Evolutionary conservation across 2,113 vertebrate species (phyloP).

Genomic region (Microtus ochrogaster): DNA sequence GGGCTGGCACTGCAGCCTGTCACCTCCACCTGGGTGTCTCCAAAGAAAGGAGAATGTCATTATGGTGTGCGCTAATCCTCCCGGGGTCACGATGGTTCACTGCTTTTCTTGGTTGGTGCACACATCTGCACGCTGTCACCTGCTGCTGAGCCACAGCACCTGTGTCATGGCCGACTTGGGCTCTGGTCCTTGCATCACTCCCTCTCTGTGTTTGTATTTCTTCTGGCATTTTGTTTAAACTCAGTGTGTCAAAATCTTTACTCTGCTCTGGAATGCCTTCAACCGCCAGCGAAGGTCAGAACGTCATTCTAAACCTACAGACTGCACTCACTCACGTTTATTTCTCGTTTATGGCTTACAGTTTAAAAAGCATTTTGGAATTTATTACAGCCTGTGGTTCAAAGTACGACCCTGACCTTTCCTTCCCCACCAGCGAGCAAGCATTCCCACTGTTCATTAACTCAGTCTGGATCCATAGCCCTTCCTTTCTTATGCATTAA

Average conservation of each 20-base stretch:
- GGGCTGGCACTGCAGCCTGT: not conserved
- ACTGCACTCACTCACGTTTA: not conserved
- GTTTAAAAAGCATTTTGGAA: conserved; percentile 10
- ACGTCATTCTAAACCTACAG: not conserved
- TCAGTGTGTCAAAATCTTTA: not conserved
- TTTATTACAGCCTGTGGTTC: conserved; percentile 17
- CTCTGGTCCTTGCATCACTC: not conserved
- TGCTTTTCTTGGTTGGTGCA: not conserved
- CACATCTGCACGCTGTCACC: not conserved
- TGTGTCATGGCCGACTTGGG: not conserved
- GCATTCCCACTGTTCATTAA: not conserved
- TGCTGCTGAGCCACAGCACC: not conserved
- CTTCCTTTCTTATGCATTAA: not conserved
- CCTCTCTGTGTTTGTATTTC: not conserved
- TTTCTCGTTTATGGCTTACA: not conserved
- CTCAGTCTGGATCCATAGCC: not conserved
- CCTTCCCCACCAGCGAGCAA: not conserved
- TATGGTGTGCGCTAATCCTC: not conserved
- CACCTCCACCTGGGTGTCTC: not conserved
- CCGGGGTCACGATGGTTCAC: not conserved
- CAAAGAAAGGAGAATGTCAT: not conserved
- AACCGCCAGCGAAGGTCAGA: not conserved
- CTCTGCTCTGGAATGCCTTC: not conserved
- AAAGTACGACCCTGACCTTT: not conserved
- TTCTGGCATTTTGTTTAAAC: conserved; percentile 37